Evolutionary conservation across 53 echinoderm and acorn worm species (phyloP).

Genomic region (Arbacia lixula): DNA sequence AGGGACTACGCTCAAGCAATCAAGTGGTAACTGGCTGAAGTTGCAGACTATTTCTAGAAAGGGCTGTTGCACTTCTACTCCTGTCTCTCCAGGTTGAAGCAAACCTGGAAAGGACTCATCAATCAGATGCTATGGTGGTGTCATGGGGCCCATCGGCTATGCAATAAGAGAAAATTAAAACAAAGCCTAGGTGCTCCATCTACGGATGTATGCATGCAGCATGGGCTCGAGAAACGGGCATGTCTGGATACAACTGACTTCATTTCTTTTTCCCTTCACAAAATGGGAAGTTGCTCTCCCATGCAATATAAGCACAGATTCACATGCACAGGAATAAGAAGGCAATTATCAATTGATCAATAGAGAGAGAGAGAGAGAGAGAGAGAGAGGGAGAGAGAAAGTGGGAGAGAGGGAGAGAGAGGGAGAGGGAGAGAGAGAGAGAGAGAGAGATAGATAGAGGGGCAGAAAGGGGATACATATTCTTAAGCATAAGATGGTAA

Average conservation of each 20-base stretch:
- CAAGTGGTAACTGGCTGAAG: not conserved
- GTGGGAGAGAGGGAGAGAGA: not conserved
- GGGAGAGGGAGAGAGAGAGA: not conserved
- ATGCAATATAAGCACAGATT: no score
- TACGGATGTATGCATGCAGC: no score
- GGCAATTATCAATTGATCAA: not conserved
- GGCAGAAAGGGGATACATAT: not conserved
- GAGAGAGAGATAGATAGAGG: not conserved
- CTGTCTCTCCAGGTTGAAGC: conserved; percentile 2
- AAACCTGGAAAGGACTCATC: conserved; percentile 14
- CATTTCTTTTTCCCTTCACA: no score
- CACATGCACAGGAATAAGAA: no score
- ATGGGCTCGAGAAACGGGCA: no score
- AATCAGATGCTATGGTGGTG: conserved; percentile 38
- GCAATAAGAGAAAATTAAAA: not conserved
- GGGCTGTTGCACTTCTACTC: conserved; percentile 16
- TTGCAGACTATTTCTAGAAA: not conserved
- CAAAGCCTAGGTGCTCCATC: no score
- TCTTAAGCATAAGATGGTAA: no score
- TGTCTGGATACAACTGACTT: no score
- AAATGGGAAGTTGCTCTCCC: no score
- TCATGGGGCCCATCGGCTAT: conserved; percentile 28
- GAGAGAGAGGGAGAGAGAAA: not conserved
- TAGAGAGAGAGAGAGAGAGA: not conserved
- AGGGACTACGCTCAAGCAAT: not conserved